phyloP scores from a whole-genome alignment of 2,888 invertebrate species.

The Scaptomyza cyrtandrae region DNA sequence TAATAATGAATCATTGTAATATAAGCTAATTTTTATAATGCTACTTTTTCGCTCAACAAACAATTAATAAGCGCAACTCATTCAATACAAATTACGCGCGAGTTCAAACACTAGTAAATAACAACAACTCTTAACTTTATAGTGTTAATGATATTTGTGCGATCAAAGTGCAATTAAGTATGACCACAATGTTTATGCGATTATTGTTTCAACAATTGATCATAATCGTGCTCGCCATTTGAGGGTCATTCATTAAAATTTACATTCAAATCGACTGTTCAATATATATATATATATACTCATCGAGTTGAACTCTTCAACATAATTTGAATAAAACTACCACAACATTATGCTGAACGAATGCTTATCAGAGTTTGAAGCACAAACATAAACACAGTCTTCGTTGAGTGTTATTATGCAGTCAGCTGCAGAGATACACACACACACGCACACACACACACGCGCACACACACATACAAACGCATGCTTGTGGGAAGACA shows the following conservation, averaged over 20 bases:
- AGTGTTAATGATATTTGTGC: conserved; percentile 9
- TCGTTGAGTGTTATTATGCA: conserved; percentile 50
- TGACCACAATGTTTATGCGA: conserved; percentile 29
- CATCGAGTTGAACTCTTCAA: conserved; percentile 6
- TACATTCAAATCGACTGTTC: conserved; percentile 27
- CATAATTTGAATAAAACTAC: not conserved
- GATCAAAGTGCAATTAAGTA: conserved; percentile 59
- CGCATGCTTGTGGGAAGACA: conserved; percentile 32
- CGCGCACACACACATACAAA: conserved; percentile 19
- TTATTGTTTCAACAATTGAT: conserved; percentile 39
- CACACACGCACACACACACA: conserved; percentile 15
- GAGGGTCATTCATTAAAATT: conserved; percentile 46
- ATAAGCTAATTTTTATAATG: not conserved
- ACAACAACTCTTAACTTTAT: not conserved
- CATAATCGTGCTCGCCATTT: conserved; percentile 11
- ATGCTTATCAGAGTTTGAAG: conserved; percentile 33
- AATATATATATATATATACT: conserved; percentile 4
- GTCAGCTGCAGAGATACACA: not conserved
- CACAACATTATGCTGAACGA: conserved; percentile 10
- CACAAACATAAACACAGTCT: not conserved
- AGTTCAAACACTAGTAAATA: not conserved
- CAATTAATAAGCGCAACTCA: not conserved
- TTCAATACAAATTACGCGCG: not conserved
- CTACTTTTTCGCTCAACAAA: not conserved
- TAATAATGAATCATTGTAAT: conserved; percentile 18